A percentile compares a stretch with the other conserved stretches of the same genome.
Conservation (phyloP, 2,113 vertebrate genomes). For the Eptesicus fuscus region DNA sequence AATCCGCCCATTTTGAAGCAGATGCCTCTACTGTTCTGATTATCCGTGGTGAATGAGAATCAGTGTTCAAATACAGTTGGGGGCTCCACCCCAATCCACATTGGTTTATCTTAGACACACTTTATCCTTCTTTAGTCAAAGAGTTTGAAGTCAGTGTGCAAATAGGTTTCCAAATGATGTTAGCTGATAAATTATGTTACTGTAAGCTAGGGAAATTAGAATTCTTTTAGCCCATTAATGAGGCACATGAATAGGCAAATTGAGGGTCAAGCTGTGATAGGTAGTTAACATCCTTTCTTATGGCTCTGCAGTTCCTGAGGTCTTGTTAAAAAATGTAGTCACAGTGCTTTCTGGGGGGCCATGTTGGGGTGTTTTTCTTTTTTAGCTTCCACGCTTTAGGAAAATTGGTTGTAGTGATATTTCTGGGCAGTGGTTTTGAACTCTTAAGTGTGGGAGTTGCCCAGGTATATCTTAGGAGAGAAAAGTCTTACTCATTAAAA, state of each 20-base stretch:
- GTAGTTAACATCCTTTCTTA: background rate
- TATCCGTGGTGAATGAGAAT: background rate
- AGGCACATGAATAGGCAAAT: background rate
- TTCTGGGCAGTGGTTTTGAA: background rate
- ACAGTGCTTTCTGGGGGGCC: background rate
- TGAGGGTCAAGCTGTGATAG: background rate
- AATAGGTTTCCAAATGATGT: background rate
- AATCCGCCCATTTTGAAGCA: background rate
- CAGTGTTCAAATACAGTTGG: background rate
- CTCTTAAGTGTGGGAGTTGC: background rate
- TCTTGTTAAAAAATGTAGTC: background rate
- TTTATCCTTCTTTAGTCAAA: background rate
- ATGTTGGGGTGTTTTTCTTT: background rate
- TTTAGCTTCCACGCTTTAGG: background rate
- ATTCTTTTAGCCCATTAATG: background rate
- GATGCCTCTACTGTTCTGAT: background rate
- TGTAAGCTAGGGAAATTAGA: background rate
- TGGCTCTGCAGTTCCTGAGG: background rate
- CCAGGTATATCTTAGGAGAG: background rate
- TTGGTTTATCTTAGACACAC: background rate
- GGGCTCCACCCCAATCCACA: background rate
- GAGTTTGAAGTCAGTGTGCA: background rate
- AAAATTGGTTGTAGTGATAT: background rate
- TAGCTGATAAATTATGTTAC: background rate
- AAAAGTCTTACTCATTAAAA: background rate